A percentile compares a stretch with the other conserved stretches of the same genome.
phyloP scores from a whole-genome alignment of 2,113 vertebrate species.

The Amblyornis subalaris region DNA sequence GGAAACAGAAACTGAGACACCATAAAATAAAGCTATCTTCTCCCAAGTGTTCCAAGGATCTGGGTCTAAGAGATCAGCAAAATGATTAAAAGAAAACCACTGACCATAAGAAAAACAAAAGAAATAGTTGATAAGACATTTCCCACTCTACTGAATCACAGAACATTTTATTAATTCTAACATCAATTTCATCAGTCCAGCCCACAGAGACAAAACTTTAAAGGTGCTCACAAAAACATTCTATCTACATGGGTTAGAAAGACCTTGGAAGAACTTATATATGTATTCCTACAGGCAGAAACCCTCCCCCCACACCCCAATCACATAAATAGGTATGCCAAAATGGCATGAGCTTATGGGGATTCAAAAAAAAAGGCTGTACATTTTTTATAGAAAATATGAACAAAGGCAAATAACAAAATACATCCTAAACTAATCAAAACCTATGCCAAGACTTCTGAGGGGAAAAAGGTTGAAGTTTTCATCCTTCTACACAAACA shows the following conservation, averaged over 20 bases:
- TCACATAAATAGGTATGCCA: slow-evolving; percentile 20
- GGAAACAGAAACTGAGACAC: neutral
- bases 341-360: neutral
- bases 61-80: neutral
- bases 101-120: neutral
- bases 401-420: neutral
- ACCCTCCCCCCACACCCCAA: neutral
- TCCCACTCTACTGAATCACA: neutral
- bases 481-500: neutral
- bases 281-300: neutral
- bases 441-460: neutral
- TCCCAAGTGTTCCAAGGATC: neutral
- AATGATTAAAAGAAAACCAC: neutral
- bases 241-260: neutral
- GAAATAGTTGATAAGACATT: neutral
- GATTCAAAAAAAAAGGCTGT: neutral
- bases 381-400: neutral
- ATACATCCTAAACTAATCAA: neutral
- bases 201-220: neutral
- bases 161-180: slow-evolving; percentile 58
- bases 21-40: neutral
- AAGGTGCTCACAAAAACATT: slow-evolving; percentile 15
- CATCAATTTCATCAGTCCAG: neutral
- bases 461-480: neutral
- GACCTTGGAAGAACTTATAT: neutral